Base-by-base conservation (phyloP, 1,140 invertebrate genomes). In the Eurosta solidaginis region DNA sequence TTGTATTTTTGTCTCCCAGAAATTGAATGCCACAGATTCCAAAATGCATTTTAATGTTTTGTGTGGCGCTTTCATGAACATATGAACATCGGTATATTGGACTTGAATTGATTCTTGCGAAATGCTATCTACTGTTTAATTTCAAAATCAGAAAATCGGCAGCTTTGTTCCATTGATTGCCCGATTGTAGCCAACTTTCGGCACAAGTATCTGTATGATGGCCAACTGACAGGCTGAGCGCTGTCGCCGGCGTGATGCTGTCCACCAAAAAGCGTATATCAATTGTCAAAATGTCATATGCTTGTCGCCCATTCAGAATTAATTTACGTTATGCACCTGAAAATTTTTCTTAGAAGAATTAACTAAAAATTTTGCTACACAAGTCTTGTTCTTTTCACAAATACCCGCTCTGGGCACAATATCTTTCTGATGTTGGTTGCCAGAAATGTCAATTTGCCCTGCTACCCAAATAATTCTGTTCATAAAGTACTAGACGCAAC, bases 261-360 rank as follows among this genome's bases (percentile, higher is more conserved):
- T 68, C 59, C 59, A 22, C 40, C 59, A 68, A 68, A 63, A 40
- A 20, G 77, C 77, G 77, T 68, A 78, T 78, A 78, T 52, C 77
- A 78, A 78, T 78, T 78, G 77, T 78, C 77, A 78, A 78, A 52
- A 74, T 78, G 77, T 78, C 77, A 78, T 78, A 78, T 78, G 77
- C 77, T 54, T 78, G 77, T 78, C 77, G 68, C 47, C 27, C 47
- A 68, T 68, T 68, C 59, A 68, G 33, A 68, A 68, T 68, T 68
- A 29, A 40, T 68, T 68, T 59, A 3, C 29, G 22, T 59, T 50
- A 20, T 42, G 54, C 36, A 76, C 77, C 44, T 36, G 2, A 40
- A 74, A 42, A 78, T 50, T 63, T 20, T 50, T 1, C 36, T 25
- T 1, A 45, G 20, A 74, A 10, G 12, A 63, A 63, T 63, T 63